A percentile compares a stretch with the other conserved stretches of the same genome.
Evolutionary conservation across 2,888 invertebrate species (phyloP).

Genomic region (Myopa testacea): DNA sequence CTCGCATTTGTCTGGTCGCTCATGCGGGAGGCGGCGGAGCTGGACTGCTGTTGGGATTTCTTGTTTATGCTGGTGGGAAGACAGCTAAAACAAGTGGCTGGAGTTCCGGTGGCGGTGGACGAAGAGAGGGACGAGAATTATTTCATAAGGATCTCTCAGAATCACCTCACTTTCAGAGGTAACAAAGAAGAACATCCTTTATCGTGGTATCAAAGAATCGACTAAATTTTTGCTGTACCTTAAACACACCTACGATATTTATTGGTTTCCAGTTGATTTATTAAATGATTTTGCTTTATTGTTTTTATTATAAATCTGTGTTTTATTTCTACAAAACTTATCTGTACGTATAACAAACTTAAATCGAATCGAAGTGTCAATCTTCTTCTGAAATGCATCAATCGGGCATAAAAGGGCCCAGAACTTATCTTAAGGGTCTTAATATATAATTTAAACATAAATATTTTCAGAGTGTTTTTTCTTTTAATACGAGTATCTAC

Average conservation of each 20-base stretch:
- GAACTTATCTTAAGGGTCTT: too few relatives aligned
- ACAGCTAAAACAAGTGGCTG: neutral
- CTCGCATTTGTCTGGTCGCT: slow-evolving; percentile 77
- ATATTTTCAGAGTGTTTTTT: neutral
- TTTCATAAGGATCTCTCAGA: neutral
- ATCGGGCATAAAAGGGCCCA: too few relatives aligned
- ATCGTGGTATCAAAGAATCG: neutral
- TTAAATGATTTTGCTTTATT: too few relatives aligned
- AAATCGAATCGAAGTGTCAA: too few relatives aligned
- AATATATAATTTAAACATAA: neutral
- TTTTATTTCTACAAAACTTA: too few relatives aligned
- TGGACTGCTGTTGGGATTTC: slow-evolving; percentile 69
- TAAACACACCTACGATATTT: too few relatives aligned
- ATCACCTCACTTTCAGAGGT: neutral
- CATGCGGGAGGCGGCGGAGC: slow-evolving; percentile 78
- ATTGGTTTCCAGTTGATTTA: too few relatives aligned
- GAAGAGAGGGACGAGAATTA: neutral
- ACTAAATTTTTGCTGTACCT: too few relatives aligned
- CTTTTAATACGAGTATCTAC: neutral
- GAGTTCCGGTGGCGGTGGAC: neutral
- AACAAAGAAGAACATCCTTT: neutral
- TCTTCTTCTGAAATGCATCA: too few relatives aligned
- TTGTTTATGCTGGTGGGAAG: slow-evolving; percentile 43
- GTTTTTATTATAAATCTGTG: too few relatives aligned
- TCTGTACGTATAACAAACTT: too few relatives aligned